A percentile compares a stretch with the other conserved stretches of the same genome.
Evolutionary conservation across 2,888 invertebrate species (phyloP).

Genomic region (Melanotus villosus): DNA sequence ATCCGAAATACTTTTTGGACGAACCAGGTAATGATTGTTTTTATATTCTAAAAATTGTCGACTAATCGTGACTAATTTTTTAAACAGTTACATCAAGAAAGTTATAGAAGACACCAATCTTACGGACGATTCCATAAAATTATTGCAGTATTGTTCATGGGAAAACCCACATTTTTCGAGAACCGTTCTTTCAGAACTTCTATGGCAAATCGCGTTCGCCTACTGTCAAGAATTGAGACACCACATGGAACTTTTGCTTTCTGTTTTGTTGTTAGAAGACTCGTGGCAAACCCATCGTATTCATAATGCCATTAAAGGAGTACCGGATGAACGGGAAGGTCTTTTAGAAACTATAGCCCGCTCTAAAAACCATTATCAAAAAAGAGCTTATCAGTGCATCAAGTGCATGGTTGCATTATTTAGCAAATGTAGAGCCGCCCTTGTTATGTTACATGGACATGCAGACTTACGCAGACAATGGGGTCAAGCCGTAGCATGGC

Average conservation of each 20-base stretch:
- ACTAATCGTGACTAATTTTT: constrained; percentile 30
- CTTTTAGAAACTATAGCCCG: constrained; percentile 93
- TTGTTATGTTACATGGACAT: constrained; percentile 84
- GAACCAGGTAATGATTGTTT: constrained; percentile 70
- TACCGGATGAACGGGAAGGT: constrained; percentile 90
- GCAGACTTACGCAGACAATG: constrained; percentile 88
- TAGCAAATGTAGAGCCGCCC: constrained; percentile 86
- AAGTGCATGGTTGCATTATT: constrained; percentile 95
- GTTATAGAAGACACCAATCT: constrained; percentile 94
- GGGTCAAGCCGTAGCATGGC: constrained; percentile 92
- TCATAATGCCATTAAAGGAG: constrained; percentile 93
- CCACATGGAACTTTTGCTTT: constrained; percentile 90
- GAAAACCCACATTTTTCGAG: constrained; percentile 96
- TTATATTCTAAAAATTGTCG: neutral
- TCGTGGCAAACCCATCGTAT: constrained; percentile 97
- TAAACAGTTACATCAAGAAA: constrained; percentile 89
- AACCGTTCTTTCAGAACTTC: constrained; percentile 87
- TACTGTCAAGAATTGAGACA: constrained; percentile 96
- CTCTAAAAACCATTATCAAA: constrained; percentile 95
- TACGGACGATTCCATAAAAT: constrained; percentile 90
- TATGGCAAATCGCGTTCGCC: constrained; percentile 92
- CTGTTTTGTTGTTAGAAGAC: constrained; percentile 91
- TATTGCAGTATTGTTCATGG: constrained; percentile 96
- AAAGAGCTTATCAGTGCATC: constrained; percentile 96
- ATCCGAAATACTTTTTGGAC: constrained; percentile 85